These are phyloP conservation scores for Agrenia bidenticulata DNA, from an alignment of 2,888 invertebrate species.

Conservation along the genomic window DNA sequence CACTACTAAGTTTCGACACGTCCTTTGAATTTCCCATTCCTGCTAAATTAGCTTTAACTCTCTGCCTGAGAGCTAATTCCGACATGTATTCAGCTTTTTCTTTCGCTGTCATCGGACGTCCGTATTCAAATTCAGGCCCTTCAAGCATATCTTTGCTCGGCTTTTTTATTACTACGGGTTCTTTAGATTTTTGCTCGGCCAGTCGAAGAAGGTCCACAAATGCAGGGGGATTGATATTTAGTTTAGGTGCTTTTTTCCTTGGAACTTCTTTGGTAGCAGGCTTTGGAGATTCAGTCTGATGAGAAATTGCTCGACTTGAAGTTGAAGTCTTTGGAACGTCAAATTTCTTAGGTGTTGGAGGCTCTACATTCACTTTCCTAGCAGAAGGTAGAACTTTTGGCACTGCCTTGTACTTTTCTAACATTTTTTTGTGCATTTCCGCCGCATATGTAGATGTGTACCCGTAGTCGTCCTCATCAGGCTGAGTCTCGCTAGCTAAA, in stretches of 20 bases:
- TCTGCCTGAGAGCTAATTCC: constrained; percentile 65
- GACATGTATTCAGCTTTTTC: constrained; percentile 74
- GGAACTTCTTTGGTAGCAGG: constrained; percentile 53
- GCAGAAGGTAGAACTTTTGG: constrained; percentile 57
- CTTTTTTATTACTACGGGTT: constrained; percentile 33
- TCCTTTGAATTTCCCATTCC: background rate
- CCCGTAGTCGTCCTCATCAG: constrained; percentile 88
- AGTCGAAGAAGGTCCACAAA: constrained; percentile 73
- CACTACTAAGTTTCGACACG: background rate
- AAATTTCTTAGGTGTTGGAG: constrained; percentile 31
- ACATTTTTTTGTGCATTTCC: constrained; percentile 78
- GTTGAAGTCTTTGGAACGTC: constrained; percentile 31
- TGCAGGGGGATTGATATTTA: constrained; percentile 61
- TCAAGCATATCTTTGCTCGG: constrained; percentile 22
- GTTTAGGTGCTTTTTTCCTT: constrained; percentile 52
- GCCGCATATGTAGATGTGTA: constrained; percentile 82
- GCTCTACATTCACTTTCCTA: constrained; percentile 33
- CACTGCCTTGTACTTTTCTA: constrained; percentile 73
- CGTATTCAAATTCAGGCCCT: constrained; percentile 58
- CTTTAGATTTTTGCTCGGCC: constrained; percentile 52
- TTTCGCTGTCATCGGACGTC: constrained; percentile 75
- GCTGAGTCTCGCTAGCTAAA: constrained; percentile 67
- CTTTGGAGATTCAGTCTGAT: background rate
- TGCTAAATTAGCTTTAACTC: constrained; percentile 29
- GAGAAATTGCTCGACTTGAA: background rate